Percentiles rank a stretch among this genome's conserved stretches.
Conservation (phyloP, 2,113 vertebrate species). For the Rhea pennata region DNA sequence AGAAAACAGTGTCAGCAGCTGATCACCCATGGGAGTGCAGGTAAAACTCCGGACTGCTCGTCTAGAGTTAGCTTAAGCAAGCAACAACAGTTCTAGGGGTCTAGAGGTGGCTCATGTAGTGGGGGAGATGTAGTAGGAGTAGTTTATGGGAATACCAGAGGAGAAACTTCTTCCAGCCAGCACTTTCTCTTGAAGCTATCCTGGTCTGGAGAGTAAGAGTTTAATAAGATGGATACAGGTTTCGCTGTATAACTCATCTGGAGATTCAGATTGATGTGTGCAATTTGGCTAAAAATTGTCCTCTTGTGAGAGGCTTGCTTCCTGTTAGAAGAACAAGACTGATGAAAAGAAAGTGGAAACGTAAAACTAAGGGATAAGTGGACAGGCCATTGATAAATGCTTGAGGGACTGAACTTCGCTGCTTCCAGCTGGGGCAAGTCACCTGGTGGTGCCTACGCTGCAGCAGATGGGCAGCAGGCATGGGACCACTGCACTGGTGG, state of each 20-base stretch:
- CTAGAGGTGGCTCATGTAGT: neutral
- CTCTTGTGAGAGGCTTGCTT: neutral
- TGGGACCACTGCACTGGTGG: no score
- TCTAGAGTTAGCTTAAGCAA: neutral
- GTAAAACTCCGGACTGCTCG: neutral
- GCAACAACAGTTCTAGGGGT: neutral
- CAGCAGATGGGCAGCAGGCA: no score
- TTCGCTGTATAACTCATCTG: no score
- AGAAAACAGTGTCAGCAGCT: neutral
- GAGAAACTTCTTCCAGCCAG: neutral
- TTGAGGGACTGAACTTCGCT: neutral
- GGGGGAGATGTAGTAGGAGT: neutral
- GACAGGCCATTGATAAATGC: neutral
- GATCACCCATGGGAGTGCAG: neutral
- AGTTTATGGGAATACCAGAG: neutral
- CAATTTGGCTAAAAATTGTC: neutral
- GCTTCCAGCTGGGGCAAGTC: neutral
- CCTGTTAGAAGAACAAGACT: neutral
- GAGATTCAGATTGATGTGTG: neutral
- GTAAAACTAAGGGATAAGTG: neutral
- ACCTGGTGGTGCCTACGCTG: neutral
- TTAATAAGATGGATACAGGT: no score
- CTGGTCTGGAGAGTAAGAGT: no score
- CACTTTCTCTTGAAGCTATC: neutral
- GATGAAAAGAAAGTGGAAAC: neutral